phyloP scores from a whole-genome alignment of 2,888 invertebrate species.

The Amphipoea lucens region DNA sequence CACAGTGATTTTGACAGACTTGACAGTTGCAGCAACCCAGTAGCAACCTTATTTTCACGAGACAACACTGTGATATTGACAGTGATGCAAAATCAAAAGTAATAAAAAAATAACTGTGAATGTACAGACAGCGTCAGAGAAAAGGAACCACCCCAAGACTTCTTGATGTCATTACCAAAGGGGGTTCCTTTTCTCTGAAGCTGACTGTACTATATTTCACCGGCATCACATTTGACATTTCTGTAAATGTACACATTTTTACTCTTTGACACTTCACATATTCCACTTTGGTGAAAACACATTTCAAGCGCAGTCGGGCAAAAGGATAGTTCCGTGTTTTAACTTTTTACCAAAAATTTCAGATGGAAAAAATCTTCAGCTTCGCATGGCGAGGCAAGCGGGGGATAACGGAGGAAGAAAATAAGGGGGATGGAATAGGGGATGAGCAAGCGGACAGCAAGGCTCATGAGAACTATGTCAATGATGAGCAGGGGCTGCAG shows the following conservation, averaged over 20 bases:
- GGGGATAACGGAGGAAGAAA: constrained; percentile 88
- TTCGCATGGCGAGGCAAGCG: constrained; percentile 96
- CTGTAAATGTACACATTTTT: constrained; percentile 1
- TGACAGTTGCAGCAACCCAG: neutral
- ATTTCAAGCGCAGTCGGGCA: constrained; percentile 33
- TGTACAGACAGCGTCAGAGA: too few species aligned
- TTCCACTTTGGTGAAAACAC: neutral
- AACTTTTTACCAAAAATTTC: constrained; percentile 50
- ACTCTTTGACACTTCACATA: constrained; percentile 1
- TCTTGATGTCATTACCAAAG: too few species aligned
- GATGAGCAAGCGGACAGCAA: constrained; percentile 62
- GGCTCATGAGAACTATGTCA: constrained; percentile 91
- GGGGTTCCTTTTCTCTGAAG: too few species aligned
- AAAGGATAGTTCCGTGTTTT: constrained; percentile 1
- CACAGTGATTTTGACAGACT: neutral
- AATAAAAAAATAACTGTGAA: neutral
- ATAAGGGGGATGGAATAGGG: constrained; percentile 68
- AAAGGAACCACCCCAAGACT: too few species aligned
- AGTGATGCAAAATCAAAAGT: neutral
- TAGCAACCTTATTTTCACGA: neutral
- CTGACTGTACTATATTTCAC: neutral
- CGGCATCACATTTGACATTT: neutral
- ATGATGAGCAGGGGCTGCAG: constrained; percentile 94
- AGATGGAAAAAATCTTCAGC: constrained; percentile 98
- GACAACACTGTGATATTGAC: neutral